These are phyloP conservation scores for Pelosia muscerda DNA, from an alignment of 2,888 invertebrate species.

Conservation along the genomic window DNA sequence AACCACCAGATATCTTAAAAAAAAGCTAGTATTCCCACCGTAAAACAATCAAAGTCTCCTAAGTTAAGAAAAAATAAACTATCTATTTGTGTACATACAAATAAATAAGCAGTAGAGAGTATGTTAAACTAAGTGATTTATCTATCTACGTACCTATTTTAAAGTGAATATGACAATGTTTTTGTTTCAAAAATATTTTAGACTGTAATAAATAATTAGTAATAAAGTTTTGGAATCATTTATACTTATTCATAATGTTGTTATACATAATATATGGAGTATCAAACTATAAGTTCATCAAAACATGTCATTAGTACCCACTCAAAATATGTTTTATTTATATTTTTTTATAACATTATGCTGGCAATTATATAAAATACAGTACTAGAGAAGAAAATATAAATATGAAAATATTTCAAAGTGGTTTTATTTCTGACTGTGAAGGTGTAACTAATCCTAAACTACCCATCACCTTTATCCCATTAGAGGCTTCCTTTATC, in stretches of 20 bases:
- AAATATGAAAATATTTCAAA: slow-evolving; percentile 71
- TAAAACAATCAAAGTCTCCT: slow-evolving; percentile 79
- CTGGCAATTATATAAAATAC: slow-evolving; percentile 69
- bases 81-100: slow-evolving; percentile 71
- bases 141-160: slow-evolving; percentile 47
- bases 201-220: slow-evolving; percentile 33
- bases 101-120: slow-evolving; percentile 62
- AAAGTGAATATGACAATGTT: slow-evolving; percentile 44
- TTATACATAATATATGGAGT: slow-evolving; percentile 29
- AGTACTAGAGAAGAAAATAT: slow-evolving; percentile 73
- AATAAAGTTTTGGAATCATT: slow-evolving; percentile 39
- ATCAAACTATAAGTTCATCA: slow-evolving; percentile 34
- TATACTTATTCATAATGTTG: slow-evolving; percentile 32
- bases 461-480: neutral
- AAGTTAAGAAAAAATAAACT: slow-evolving; percentile 64
- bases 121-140: slow-evolving; percentile 56
- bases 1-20: slow-evolving; percentile 80
- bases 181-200: slow-evolving; percentile 43
- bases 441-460: neutral
- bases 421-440: slow-evolving; percentile 55
- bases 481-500: too few species aligned
- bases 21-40: slow-evolving; percentile 83
- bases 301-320: slow-evolving; percentile 42
- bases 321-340: slow-evolving; percentile 52
- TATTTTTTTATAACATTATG: slow-evolving; percentile 70